phyloP scores from a whole-genome alignment of 2,797 vertebrate species.

The Acrossocheilus fasciatus region DNA sequence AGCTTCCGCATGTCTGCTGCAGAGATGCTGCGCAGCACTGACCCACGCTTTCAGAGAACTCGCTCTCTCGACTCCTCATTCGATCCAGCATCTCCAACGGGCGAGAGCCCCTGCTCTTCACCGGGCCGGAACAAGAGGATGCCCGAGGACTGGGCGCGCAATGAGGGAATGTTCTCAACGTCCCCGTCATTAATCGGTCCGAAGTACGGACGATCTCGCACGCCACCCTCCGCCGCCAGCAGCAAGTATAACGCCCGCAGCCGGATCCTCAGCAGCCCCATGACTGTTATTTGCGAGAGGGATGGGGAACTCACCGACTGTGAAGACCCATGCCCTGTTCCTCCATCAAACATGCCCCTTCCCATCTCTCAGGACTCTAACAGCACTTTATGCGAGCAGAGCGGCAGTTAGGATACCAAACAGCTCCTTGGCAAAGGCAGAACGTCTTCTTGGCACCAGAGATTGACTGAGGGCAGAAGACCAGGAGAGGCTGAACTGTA shows the following conservation, averaged over 20 bases:
- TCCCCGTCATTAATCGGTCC: constrained; percentile 81
- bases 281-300: constrained; percentile 97
- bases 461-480: constrained; percentile 19
- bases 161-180: constrained; percentile 83
- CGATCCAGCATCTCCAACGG: constrained; percentile 65
- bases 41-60: constrained; percentile 88
- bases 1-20: constrained; percentile 94
- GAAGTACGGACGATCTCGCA: constrained; percentile 89
- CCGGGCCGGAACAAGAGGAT: constrained; percentile 81
- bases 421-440: constrained; percentile 36
- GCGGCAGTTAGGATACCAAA: constrained; percentile 73
- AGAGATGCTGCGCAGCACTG: constrained; percentile 94
- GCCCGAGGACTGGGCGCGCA: constrained; percentile 90
- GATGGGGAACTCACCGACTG: constrained; percentile 86
- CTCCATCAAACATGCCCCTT: constrained; percentile 51
- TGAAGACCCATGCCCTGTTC: constrained; percentile 47
- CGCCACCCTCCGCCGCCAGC: constrained; percentile 94
- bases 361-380: constrained; percentile 70
- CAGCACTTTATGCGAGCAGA: constrained; percentile 78
- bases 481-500: constrained; percentile 9
- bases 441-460: constrained; percentile 39
- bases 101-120: constrained; percentile 81
- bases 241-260: constrained; percentile 93
- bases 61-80: constrained; percentile 76
- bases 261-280: constrained; percentile 97